Conservation (phyloP, 1,140 invertebrate species). For the Vanessa atalanta region DNA sequence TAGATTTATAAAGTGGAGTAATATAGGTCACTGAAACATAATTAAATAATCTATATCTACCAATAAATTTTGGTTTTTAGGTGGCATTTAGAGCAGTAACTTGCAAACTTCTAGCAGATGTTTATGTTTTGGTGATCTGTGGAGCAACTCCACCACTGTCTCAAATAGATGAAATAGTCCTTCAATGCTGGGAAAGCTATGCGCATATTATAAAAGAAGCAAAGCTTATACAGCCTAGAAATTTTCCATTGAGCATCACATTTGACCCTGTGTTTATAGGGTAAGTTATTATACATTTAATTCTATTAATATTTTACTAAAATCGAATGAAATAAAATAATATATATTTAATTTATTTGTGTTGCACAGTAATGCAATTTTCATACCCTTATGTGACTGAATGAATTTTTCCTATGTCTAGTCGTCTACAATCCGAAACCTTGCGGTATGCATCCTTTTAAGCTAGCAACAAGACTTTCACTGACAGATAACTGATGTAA, state of each 20-base stretch:
- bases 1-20: too few relatives aligned
- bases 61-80: slow-evolving; percentile 73
- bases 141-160: slow-evolving; percentile 87
- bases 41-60: neutral
- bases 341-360: too few relatives aligned
- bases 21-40: too few relatives aligned
- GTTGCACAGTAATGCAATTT: too few relatives aligned
- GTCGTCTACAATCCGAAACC: too few relatives aligned
- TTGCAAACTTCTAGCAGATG: slow-evolving; percentile 86
- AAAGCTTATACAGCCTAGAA: slow-evolving; percentile 83
- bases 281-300: slow-evolving; percentile 68
- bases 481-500: too few relatives aligned
- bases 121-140: slow-evolving; percentile 89
- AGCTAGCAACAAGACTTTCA: too few relatives aligned
- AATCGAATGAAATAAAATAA: too few relatives aligned
- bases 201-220: slow-evolving; percentile 85
- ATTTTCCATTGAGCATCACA: slow-evolving; percentile 83
- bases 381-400: too few relatives aligned
- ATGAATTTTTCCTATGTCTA: too few relatives aligned
- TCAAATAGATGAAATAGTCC: slow-evolving; percentile 87
- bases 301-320: too few relatives aligned
- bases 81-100: slow-evolving; percentile 90
- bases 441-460: too few relatives aligned
- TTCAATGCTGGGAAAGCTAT: slow-evolving; percentile 87
- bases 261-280: slow-evolving; percentile 85